Percentiles rank a stretch among this genome's conserved stretches.
Evolutionary conservation across 2,888 invertebrate species (phyloP).

Genomic region (Drosophila sordidapex): DNA sequence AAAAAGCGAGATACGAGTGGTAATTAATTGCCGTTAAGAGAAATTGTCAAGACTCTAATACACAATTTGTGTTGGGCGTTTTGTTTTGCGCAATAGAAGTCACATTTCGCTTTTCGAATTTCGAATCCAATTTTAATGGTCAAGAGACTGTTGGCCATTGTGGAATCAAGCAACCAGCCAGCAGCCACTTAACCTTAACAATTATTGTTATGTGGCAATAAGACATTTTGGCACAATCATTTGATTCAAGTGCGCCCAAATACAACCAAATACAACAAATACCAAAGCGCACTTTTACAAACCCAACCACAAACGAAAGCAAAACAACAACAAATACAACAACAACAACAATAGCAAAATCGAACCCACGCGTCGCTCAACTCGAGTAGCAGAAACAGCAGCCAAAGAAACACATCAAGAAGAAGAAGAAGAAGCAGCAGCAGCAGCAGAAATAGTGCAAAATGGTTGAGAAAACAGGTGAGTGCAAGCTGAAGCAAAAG

Average conservation of each 20-base stretch:
- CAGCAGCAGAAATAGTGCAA: slow-evolving; percentile 50
- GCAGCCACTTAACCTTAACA: slow-evolving; percentile 76
- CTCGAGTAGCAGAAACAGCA: slow-evolving; percentile 54
- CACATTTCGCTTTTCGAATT: slow-evolving; percentile 38
- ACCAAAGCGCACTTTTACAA: slow-evolving; percentile 50
- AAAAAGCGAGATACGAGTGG: slow-evolving; percentile 19
- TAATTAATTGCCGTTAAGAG: slow-evolving; percentile 44
- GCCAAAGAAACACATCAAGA: slow-evolving; percentile 4
- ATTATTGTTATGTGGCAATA: slow-evolving; percentile 70
- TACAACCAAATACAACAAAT: slow-evolving; percentile 16
- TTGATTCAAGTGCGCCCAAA: slow-evolving; percentile 60
- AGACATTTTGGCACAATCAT: slow-evolving; percentile 71
- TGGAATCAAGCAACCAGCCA: slow-evolving; percentile 43
- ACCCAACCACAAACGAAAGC: slow-evolving; percentile 53
- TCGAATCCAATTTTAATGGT: slow-evolving; percentile 43
- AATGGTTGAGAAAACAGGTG: slow-evolving; percentile 80
- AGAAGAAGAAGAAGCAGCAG: slow-evolving; percentile 12
- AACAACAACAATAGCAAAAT: slow-evolving; percentile 11
- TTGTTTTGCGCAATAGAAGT: slow-evolving; percentile 35
- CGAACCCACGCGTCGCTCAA: slow-evolving; percentile 64
- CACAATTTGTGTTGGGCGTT: slow-evolving; percentile 20
- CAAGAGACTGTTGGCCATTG: slow-evolving; percentile 57
- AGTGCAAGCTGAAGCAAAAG: slow-evolving; percentile 45
- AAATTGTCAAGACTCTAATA: slow-evolving; percentile 44
- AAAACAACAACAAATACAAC: slow-evolving; percentile 15